Evolutionary conservation across 2,888 invertebrate genomes (phyloP), one percentile per base, ranked within the genome.

Genomic region (Melanargia galathea): DNA sequence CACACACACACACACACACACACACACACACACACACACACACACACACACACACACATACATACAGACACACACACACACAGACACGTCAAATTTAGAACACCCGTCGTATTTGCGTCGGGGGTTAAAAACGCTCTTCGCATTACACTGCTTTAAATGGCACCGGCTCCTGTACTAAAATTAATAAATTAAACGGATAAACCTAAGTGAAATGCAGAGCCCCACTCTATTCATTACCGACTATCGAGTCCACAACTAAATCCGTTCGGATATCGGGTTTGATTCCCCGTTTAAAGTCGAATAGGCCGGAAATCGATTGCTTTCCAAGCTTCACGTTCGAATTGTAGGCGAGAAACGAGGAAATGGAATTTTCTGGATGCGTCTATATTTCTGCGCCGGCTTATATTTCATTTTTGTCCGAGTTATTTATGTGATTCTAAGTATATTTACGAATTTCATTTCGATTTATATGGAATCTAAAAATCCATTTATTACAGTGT

Each of bases 251-350:
- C 82, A 81, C 83, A 87, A 87, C 86, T 88, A 89, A 90, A 88
- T 86, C 88, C 84, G 80, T 69, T 77, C 83, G 88, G 84, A 86
- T 87, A 84, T 86, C 83, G 80, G 83, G 88, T 87, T 89, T 87
- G 90, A 87, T 90, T 90, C 88, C 79, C 83, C 86, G 90, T 87
- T 90, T 86, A 84, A 88, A 90, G 89, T 88, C 89, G 89, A 90
- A 90, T 88, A 90, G 90, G 86, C 90, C 89, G 90, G 90, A 90
- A 90, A 90, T 90, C 87, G 90, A 90, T 90, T 86, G 90, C 89
- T 89, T 89, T 88, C 79, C 86, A 83, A 85, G 87, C 87, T 79
- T 73, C 74, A 71, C 80, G 77, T 79, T 76, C 74, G 77, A 84
- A 89, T 89, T 87, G 87, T 86, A 78, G 78, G 74, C 74, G 69